Evolutionary conservation across 2,113 vertebrate species (phyloP), one percentile per base, ranked within the genome.

Genomic region (Chaetodon trifascialis): DNA sequence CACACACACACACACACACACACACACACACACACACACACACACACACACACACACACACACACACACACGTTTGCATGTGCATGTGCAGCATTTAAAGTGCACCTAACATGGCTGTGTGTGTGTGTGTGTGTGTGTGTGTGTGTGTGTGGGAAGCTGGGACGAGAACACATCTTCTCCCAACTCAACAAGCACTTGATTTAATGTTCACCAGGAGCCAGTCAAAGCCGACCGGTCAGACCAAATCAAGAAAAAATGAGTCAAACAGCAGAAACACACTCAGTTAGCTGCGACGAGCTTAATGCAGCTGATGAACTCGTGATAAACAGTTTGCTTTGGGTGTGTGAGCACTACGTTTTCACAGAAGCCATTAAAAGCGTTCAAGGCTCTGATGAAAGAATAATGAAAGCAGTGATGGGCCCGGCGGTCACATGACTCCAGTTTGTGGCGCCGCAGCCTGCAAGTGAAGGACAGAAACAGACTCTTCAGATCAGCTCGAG

Each of bases 121-220:
- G 66, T 46, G 34, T 34, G 66, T 68, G 62, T 64, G 70, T 78
- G 56, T 30, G 34, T 51, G 70, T 40, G 74, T 38, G 36, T 40
- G 38, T 40, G 38, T 77, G 30, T 30, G 30, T 56, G 69, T 14
- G 15, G 34, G 54, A 62, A 60, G 47, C 70, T 70, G 30, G 62
- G 79, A 44, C 51, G 67, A 51, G 62, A 64, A 25, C 23, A 16
- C 23, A 55, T 55, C 52, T 60, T 36, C 46, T 63, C 36, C 68
- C 60, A 34, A 51, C 60, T 76, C 82, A 81, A 78, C 79, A 52
- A 68, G 54, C 62, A 62, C 76, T 73, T 78, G 76, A 86, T 85
- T 90, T 85, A 85, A 21, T 34, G 49, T 42, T 11, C 36, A 69
- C 59, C 70, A 21, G 9, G 34, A 66, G 0, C 56, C 72, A 62